Base-by-base conservation (phyloP, 2,797 vertebrate species). In the Chloroceryle inda region DNA sequence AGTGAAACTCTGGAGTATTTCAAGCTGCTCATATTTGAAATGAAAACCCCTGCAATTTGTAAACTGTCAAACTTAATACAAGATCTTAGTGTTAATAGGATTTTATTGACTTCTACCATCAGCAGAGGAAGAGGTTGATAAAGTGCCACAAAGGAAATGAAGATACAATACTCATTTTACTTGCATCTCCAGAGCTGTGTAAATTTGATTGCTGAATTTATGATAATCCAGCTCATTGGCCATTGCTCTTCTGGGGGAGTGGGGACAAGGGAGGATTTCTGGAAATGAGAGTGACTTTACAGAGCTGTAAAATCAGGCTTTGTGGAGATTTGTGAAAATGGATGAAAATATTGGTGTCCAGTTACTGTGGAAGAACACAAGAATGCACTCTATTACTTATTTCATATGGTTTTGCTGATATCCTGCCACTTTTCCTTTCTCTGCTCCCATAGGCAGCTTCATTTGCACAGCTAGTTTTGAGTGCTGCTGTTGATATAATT, bases 51-150 rank as follows among this genome's bases (percentile, higher is more conserved):
- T 58, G 91, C 77, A 90, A 94, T 97, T 95, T 97, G 94, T 97
- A 93, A 96, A 95, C 96, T 96, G 97, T 94, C 96, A 90, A 82
- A 73, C 72, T 89, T 94, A 91, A 96, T 92, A 91, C 88, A 82
- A 72, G 89, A 91, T 94, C 88, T 89, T 79, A 72, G 95, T 89
- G 91, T 95, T 97, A 94, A 96, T 95, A 96, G 97, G 96, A 77
- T 93, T 90, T 94, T 93, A 93, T 92, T 94, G 97, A 95, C 95
- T 96, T 97, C 73, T 68, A 76, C 85, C 89, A 86, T 95, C 85
- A 94, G 92, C 88, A 84, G 94, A 93, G 93, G 90, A 92, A 95
- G 94, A 90, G 83, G 74, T 52, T 96, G 95, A 95, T 85, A 55
- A 96, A 95, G 93, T 74, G 66, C 85, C 71, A 50, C 74, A 67